A percentile compares a stretch with the other conserved stretches of the same genome.
phyloP scores from a whole-genome alignment of 2,113 vertebrate species.

The Centrocercus urophasianus region DNA sequence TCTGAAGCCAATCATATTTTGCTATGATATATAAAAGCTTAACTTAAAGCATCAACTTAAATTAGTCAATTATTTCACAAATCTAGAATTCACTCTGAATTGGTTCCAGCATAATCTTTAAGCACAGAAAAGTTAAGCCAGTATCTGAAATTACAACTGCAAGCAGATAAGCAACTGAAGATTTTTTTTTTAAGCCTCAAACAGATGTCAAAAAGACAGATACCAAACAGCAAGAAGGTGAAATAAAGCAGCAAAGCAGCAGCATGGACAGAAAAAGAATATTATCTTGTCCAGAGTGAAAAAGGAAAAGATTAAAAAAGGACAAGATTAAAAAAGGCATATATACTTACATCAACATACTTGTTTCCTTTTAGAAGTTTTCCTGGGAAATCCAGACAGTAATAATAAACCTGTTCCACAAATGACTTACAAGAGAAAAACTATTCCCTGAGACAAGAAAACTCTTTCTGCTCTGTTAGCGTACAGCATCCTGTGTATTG shows the following conservation, averaged over 20 bases:
- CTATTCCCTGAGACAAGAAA: not conserved
- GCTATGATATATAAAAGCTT: not conserved
- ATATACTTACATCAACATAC: not conserved
- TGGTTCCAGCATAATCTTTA: not conserved
- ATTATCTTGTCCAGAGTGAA: not conserved
- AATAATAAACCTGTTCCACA: not conserved
- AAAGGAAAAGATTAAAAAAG: not conserved
- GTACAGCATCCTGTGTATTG: not conserved
- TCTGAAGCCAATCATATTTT: not conserved
- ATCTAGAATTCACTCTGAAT: not conserved
- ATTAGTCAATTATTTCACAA: not conserved
- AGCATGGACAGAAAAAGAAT: not conserved
- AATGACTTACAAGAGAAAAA: not conserved
- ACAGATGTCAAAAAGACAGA: not conserved
- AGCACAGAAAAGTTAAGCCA: not conserved
- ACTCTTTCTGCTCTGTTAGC: not conserved
- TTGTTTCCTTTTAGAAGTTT: not conserved
- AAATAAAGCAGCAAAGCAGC: not conserved
- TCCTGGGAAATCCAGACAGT: not conserved
- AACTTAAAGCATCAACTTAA: not conserved
- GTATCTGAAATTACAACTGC: not conserved
- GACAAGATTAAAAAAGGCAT: not conserved
- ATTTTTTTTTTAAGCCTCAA: not conserved
- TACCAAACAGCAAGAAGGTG: not conserved
- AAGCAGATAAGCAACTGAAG: not conserved